Evolutionary conservation across 1,140 invertebrate species (phyloP).

Genomic region (Archivesica marissinica): DNA sequence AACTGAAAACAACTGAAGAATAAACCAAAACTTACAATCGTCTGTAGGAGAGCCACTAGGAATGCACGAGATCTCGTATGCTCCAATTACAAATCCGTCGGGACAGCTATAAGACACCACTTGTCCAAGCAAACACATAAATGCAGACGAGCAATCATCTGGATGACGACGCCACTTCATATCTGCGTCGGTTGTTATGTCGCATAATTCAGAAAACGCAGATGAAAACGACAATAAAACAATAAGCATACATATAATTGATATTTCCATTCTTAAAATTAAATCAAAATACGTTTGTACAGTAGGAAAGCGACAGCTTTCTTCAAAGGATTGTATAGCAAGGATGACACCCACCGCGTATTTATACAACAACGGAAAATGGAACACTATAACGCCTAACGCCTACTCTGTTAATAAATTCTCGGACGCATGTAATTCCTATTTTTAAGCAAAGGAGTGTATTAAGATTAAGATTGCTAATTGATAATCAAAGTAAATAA

Average conservation of each 20-base stretch:
- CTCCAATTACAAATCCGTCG: conserved; percentile 38
- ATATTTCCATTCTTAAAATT: not conserved
- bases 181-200: not conserved
- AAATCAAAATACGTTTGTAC: not conserved
- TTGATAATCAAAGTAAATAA: conserved; percentile 23
- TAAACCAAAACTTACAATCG: conserved; percentile 62
- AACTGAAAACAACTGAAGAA: too few species aligned
- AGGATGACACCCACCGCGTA: not conserved
- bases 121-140: conserved; percentile 45
- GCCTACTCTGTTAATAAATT: not conserved
- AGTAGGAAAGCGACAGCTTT: too few species aligned
- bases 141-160: conserved; percentile 35
- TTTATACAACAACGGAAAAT: not conserved
- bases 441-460: conserved; percentile 18
- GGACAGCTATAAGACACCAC: conserved; percentile 38
- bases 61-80: conserved; percentile 11
- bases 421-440: not conserved
- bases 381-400: not conserved
- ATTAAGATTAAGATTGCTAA: too few species aligned
- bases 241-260: not conserved
- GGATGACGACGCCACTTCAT: conserved; percentile 29
- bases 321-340: not conserved
- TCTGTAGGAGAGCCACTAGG: conserved; percentile 36
- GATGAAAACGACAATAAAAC: not conserved
- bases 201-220: not conserved